Percentiles rank a stretch among this genome's conserved stretches.
Conservation (phyloP, 2,797 vertebrate species). For the Halcyon leucocephala region DNA sequence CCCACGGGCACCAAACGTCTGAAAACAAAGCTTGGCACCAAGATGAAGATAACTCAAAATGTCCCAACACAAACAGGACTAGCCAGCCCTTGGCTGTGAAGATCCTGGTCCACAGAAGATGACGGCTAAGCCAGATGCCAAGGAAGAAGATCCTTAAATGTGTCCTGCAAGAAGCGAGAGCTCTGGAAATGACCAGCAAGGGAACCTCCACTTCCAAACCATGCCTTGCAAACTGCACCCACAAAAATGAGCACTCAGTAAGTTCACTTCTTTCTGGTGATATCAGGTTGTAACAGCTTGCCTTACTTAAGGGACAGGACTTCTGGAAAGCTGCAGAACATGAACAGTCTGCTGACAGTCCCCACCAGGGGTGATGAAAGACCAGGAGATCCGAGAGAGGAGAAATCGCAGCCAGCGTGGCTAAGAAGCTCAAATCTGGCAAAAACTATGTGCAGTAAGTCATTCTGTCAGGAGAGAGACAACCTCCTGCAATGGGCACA, state of each 20-base stretch:
- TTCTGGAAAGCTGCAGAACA: neutral
- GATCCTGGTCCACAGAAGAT: neutral
- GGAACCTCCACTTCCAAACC: neutral
- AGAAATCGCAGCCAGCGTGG: neutral
- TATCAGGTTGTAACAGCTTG: neutral
- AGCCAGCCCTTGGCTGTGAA: neutral
- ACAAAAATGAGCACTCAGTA: neutral
- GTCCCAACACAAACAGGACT: neutral
- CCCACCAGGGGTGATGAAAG: rapidly evolving
- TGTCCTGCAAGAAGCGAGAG: neutral
- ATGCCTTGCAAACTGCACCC: neutral
- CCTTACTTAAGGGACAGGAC: neutral
- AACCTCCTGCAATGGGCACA: rapidly evolving
- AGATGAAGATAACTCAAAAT: neutral
- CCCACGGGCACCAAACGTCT: neutral
- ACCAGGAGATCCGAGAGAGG: neutral
- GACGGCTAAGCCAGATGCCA: neutral
- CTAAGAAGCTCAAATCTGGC: neutral
- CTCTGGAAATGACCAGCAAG: neutral
- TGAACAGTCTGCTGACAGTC: neutral
- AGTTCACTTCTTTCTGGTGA: neutral
- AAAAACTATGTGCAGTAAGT: rapidly evolving
- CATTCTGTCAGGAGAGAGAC: neutral
- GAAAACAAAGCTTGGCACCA: neutral
- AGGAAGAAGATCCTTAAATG: neutral